Conservation (phyloP, 2,113 vertebrate genomes). For the Syrmaticus mikado region DNA sequence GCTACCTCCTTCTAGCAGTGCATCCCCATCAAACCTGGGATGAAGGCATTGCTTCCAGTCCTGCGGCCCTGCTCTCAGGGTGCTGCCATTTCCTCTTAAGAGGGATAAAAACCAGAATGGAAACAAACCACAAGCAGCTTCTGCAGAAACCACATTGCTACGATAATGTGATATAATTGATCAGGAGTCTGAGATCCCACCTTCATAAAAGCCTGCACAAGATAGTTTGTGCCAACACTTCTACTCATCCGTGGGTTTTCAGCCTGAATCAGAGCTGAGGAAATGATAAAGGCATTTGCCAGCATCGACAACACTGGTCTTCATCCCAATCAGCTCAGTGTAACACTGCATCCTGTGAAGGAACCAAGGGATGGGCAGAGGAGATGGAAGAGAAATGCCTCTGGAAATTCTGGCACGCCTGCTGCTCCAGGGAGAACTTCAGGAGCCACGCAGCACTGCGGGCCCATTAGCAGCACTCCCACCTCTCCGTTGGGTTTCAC, state of each 20-base stretch:
- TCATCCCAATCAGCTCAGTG: background rate
- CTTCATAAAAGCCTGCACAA: background rate
- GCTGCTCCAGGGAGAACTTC: background rate
- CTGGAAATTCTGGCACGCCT: too few relatives aligned
- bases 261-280: background rate
- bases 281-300: background rate
- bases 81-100: background rate
- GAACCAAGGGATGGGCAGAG: background rate
- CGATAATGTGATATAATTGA: background rate
- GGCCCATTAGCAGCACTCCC: background rate
- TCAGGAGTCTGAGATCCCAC: background rate
- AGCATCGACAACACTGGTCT: accelerated
- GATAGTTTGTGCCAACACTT: background rate
- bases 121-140: background rate
- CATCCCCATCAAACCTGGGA: background rate
- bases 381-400: background rate
- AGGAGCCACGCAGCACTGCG: background rate
- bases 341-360: accelerated
- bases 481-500: background rate
- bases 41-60: accelerated
- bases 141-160: background rate
- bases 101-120: background rate
- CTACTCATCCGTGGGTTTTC: background rate
- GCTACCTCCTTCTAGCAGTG: background rate
- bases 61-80: background rate